Evolutionary conservation across 2,113 vertebrate genomes (phyloP), one percentile per base, ranked within the genome.

Genomic region (Neotragus pygmaeus): DNA sequence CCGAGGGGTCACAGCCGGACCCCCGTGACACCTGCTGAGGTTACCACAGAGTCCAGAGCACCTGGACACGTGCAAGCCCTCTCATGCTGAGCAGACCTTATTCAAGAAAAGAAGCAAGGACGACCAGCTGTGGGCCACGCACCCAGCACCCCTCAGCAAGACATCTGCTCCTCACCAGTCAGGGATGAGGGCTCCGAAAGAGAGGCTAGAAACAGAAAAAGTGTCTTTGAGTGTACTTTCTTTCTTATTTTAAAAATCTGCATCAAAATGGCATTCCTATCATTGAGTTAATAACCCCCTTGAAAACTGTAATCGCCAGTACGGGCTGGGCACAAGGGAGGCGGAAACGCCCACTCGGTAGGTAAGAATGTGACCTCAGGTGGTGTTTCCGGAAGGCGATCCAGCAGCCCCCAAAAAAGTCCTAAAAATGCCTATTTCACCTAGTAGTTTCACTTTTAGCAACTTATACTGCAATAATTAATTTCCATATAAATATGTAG

Each of bases 1-100:
- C 30, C 30, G 33, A 19, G 28, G 28, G 47, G 77, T 7, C 47
- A 49, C 47, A 51, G 78, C 28, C 3, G 1, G 47, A 49, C 5
- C 60, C 62, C 27, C 2, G 81, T 14, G 33, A 9, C 2, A 7
- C 0, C 0, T 33, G 55, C 28, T 57, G 14, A 75, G 30, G n/a
- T 84, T 7, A 73, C 27, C 36, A 81, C 36, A 58, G 45, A 80
- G 30, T 49, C 47, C 88, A 30, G 66, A 2, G 30, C 30, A 43
- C 36, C 47, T 3, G 17, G 62, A 92, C 9, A 17, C 19, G 21
- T 0, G 62, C 23, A 27, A 13, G 81, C 53, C 57, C 58, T 55
- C 45, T 53, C 85, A 17, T 1, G 16, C 25, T 14, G 4, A 78
- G 66, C 47, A 49, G 33, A 39, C 45, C 13, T 75, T 27, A 75